These are phyloP conservation scores for Achlya flavicornis DNA, from an alignment of 2,888 invertebrate species.

Conservation along the genomic window DNA sequence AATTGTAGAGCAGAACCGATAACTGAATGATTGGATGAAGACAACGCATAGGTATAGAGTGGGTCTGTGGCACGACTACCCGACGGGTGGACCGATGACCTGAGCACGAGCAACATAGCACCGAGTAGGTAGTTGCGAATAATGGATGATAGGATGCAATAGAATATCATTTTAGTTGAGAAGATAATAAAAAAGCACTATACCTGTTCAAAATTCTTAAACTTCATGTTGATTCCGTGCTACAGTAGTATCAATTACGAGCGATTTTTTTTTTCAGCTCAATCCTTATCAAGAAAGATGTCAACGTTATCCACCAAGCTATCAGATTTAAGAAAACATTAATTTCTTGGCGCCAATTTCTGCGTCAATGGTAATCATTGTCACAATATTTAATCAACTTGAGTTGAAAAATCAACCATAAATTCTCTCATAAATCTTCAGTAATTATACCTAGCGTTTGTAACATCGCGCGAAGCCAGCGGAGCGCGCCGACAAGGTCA, in stretches of 20 bases:
- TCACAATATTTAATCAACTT: slow-evolving; percentile 22
- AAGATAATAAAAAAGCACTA: no score
- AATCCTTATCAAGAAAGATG: neutral
- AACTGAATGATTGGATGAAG: no score
- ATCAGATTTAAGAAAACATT: neutral
- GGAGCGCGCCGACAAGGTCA: slow-evolving; percentile 76
- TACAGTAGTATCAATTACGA: no score
- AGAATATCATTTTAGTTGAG: no score
- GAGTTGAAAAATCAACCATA: slow-evolving; percentile 33
- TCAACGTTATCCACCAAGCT: neutral
- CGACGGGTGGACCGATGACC: no score
- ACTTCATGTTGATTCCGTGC: no score
- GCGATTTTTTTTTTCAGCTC: neutral
- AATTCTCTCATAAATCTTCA: slow-evolving; percentile 53
- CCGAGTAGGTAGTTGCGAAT: no score
- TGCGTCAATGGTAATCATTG: slow-evolving; percentile 14
- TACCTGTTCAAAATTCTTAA: no score
- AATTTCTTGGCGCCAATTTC: neutral
- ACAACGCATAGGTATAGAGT: slow-evolving; percentile 9
- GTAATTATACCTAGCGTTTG: slow-evolving; percentile 60
- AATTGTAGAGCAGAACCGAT: no score
- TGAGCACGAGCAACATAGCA: no score
- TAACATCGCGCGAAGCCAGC: slow-evolving; percentile 51
- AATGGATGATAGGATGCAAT: no score
- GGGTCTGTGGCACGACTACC: no score